These are phyloP conservation scores for Nineta flava DNA, from an alignment of 2,888 invertebrate species.

Conservation along the genomic window DNA sequence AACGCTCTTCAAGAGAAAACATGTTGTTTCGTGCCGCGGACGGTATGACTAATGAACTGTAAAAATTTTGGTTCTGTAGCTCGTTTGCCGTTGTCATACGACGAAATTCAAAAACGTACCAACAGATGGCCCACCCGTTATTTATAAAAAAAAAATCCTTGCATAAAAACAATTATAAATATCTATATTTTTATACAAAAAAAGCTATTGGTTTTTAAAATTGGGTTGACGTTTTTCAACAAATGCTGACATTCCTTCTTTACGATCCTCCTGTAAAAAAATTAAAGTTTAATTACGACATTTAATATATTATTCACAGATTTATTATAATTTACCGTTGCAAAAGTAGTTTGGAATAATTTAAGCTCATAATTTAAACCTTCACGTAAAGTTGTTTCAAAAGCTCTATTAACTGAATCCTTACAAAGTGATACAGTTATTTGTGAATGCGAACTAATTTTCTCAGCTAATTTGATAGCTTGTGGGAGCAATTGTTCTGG, in stretches of 20 bases:
- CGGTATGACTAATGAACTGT: too few species aligned
- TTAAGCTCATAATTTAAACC: constrained; percentile 83
- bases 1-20: too few species aligned
- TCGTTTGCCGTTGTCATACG: too few species aligned
- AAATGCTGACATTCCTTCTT: constrained; percentile 97
- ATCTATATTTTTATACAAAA: too few species aligned
- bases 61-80: too few species aligned
- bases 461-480: constrained; percentile 87
- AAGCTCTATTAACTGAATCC: constrained; percentile 79
- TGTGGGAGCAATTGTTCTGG: constrained; percentile 74
- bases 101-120: too few species aligned
- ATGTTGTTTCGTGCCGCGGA: too few species aligned
- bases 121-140: too few species aligned
- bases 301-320: not conserved
- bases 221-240: constrained; percentile 81
- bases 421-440: constrained; percentile 76
- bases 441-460: constrained; percentile 79
- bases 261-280: constrained; percentile 63
- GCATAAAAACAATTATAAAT: too few species aligned
- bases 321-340: constrained; percentile 47
- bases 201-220: constrained; percentile 53
- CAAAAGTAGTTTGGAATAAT: constrained; percentile 88
- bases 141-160: too few species aligned
- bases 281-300: constrained; percentile 8
- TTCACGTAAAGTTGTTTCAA: constrained; percentile 73